phyloP scores from a whole-genome alignment of 2,113 vertebrate genomes.

The Pterocles gutturalis region DNA sequence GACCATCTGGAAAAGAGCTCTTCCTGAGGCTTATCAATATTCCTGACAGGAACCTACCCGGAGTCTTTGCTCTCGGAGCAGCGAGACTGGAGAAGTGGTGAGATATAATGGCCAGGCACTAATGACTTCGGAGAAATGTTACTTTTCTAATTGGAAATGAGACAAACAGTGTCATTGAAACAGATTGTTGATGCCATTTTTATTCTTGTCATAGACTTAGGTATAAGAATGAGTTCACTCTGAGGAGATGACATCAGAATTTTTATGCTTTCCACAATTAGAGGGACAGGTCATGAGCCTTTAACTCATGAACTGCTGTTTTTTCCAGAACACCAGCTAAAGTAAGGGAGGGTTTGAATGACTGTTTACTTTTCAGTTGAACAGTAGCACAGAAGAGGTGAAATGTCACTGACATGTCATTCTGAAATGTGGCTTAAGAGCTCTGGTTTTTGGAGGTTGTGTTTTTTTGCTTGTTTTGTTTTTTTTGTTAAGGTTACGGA shows the following conservation, averaged over 20 bases:
- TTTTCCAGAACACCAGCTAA: neutral
- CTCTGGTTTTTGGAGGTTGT: neutral
- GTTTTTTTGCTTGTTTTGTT: neutral
- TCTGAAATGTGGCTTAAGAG: neutral
- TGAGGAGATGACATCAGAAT: neutral
- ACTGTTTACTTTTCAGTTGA: neutral
- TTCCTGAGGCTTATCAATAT: constrained; percentile 2
- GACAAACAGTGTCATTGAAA: neutral
- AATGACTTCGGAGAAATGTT: constrained; percentile 9
- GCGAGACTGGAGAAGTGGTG: neutral
- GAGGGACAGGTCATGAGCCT: neutral
- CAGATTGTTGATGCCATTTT: constrained; percentile 18
- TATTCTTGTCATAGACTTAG: constrained; percentile 11
- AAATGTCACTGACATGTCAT: neutral
- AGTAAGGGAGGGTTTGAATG: neutral
- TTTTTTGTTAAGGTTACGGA: neutral
- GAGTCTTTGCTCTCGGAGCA: neutral
- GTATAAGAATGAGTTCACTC: neutral
- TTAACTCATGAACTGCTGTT: neutral
- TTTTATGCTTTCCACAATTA: neutral
- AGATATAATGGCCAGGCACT: neutral
- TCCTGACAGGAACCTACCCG: neutral
- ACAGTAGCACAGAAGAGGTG: neutral
- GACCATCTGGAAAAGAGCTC: neutral
- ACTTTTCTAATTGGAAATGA: constrained; percentile 5